Base-by-base conservation (phyloP, 2,113 vertebrate genomes). In the Dasyprocta punctata region DNA sequence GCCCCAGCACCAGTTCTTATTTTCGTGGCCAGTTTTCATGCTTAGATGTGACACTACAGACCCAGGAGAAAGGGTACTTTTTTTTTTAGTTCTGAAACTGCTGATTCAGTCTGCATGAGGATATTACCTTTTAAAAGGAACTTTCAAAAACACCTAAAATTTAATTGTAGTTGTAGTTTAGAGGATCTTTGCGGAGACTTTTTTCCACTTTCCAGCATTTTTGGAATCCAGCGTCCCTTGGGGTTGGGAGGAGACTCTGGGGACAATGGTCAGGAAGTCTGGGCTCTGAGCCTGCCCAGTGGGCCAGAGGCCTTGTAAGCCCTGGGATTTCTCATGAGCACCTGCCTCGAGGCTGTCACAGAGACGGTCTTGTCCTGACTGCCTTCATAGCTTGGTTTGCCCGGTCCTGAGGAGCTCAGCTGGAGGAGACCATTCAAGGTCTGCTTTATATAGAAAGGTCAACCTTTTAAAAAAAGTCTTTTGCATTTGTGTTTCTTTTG, bases 141-240 rank as follows among this genome's bases (percentile, higher is more conserved):
- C 94, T 96, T 97, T 96, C 94, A 98, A 98, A 98, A 98, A 96
- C 95, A 98, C 97, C 97, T 98, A 98, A 97, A 98, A 96, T 97
- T 98, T 94, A 96, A 94, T 86, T 93, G 41, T 91, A 77, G 41
- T 92, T 16, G 17, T 92, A 95, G 33, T 83, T 92, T 78, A 73
- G 89, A 96, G 94, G 96, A 87, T 71, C 36, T 90, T 92, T 92
- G 88, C 90, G 8, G 54, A 94, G 56, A 94, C 47, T 96, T 96
- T 96, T 96, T 67, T 95, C 81, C 17, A 87, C 71, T 96, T 69
- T 24, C 84, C 81, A 96, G 77, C 71, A 36, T 91, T 89, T 92
- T 83, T 19, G 89, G 78, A 81, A 56, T 81, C 75, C 95, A 87
- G 95, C 19, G 5, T 97, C 95, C 96, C 38, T 91, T 82, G 69